Percentiles rank a stretch among this genome's conserved stretches.
These are phyloP conservation scores for Dermolepida albohirtum DNA, from an alignment of 2,888 invertebrate species.

Conservation along the genomic window DNA sequence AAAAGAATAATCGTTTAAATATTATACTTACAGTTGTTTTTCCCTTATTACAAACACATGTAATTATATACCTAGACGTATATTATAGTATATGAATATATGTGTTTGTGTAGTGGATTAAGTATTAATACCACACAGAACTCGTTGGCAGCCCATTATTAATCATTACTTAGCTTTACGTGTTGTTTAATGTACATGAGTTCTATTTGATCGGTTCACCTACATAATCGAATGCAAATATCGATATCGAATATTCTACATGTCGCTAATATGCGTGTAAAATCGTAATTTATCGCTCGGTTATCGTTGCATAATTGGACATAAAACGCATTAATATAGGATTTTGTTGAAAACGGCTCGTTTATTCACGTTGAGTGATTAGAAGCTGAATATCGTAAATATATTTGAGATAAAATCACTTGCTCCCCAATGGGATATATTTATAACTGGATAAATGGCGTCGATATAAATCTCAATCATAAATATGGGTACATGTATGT, in stretches of 20 bases:
- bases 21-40: too few species aligned
- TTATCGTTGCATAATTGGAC: slow-evolving; percentile 38
- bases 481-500: background rate
- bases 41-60: too few species aligned
- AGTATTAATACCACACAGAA: slow-evolving; percentile 1
- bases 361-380: slow-evolving; percentile 22
- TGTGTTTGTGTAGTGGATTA: background rate
- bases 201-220: slow-evolving; percentile 22
- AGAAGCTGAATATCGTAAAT: slow-evolving; percentile 24
- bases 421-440: slow-evolving; percentile 5
- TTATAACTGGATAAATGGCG: slow-evolving; percentile 25
- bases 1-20: too few species aligned
- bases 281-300: slow-evolving; percentile 32
- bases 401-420: slow-evolving; percentile 30
- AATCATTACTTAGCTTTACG: slow-evolving; percentile 19
- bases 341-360: slow-evolving; percentile 34
- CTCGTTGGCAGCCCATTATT: slow-evolving; percentile 9
- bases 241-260: slow-evolving; percentile 27
- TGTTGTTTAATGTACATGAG: slow-evolving; percentile 14
- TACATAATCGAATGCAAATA: slow-evolving; percentile 36
- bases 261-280: slow-evolving; percentile 36
- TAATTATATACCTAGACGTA: too few species aligned
- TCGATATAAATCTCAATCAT: slow-evolving; percentile 31
- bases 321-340: slow-evolving; percentile 32
- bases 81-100: background rate